Evolutionary conservation across 2,888 invertebrate genomes (phyloP).

Genomic region (Lycia hirtaria): DNA sequence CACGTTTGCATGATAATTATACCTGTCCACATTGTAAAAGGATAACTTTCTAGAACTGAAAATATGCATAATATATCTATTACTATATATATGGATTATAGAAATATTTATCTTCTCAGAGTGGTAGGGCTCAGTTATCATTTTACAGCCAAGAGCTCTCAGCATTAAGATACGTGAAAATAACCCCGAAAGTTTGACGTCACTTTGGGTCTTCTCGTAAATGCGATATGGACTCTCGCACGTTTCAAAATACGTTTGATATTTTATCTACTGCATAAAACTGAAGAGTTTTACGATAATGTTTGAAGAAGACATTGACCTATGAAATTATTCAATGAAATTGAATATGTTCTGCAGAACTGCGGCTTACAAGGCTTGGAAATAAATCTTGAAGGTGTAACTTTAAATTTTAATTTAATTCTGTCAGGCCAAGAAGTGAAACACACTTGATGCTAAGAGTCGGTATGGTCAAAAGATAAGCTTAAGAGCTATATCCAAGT

Average conservation of each 20-base stretch:
- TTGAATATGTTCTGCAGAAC: not conserved
- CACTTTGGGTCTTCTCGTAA: constrained; percentile 18
- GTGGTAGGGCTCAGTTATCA: constrained; percentile 12
- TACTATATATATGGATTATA: not conserved
- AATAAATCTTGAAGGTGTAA: not conserved
- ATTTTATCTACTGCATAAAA: constrained; percentile 27
- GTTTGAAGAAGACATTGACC: constrained; percentile 13
- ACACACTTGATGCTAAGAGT: not conserved
- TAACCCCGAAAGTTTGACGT: constrained; percentile 25
- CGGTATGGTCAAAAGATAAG: not conserved
- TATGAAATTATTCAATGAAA: not conserved
- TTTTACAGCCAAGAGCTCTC: constrained; percentile 27
- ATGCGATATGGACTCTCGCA: constrained; percentile 15
- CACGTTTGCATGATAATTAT: too few species aligned
- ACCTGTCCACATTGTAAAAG: too few species aligned
- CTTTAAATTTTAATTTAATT: not conserved
- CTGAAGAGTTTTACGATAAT: constrained; percentile 15
- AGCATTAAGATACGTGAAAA: constrained; percentile 15
- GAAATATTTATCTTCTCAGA: not conserved
- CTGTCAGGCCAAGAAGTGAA: not conserved
- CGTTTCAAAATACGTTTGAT: constrained; percentile 15
- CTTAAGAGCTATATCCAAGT: not conserved
- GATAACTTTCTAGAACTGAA: not conserved
- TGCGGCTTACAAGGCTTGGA: not conserved
- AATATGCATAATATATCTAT: not conserved